Evolutionary conservation across 2,888 invertebrate genomes (phyloP).

Genomic region (Drosophila prostipennis): DNA sequence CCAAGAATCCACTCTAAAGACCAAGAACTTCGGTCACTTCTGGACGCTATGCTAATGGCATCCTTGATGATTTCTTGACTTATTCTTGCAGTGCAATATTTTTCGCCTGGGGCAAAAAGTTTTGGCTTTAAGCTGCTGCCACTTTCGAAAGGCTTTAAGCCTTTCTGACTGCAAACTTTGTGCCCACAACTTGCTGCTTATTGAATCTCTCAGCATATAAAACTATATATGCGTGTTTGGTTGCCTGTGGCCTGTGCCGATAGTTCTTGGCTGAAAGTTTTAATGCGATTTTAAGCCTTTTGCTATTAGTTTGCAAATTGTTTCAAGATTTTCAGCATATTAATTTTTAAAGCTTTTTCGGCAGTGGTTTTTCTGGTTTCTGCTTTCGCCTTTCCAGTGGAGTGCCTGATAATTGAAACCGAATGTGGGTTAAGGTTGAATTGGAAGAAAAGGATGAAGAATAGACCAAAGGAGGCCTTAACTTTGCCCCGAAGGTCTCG

Average conservation of each 20-base stretch:
- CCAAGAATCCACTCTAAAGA: constrained; percentile 15
- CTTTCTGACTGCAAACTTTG: constrained; percentile 49
- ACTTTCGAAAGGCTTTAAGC: constrained; percentile 46
- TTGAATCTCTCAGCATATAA: constrained; percentile 56
- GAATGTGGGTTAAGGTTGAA: constrained; percentile 69
- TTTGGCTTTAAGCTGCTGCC: constrained; percentile 42
- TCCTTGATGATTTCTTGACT: constrained; percentile 60
- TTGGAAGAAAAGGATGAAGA: not conserved
- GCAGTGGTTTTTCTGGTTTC: constrained; percentile 9
- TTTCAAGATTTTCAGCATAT: constrained; percentile 70
- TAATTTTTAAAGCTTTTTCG: constrained; percentile 57
- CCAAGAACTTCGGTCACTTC: constrained; percentile 56
- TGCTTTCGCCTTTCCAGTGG: not conserved
- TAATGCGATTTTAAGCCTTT: constrained; percentile 76
- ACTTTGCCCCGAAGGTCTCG: constrained; percentile 35
- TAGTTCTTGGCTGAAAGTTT: constrained; percentile 61
- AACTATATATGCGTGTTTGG: constrained; percentile 10
- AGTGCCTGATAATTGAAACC: constrained; percentile 56
- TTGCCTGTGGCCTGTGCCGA: constrained; percentile 32
- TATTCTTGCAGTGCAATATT: constrained; percentile 40
- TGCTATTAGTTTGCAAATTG: constrained; percentile 74
- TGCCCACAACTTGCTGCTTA: constrained; percentile 64
- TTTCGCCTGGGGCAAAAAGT: constrained; percentile 35
- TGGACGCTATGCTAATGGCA: constrained; percentile 60
- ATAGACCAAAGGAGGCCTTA: constrained; percentile 22